Evolutionary conservation across 2,888 invertebrate species (phyloP).

Genomic region (Perizoma flavofasciatum): DNA sequence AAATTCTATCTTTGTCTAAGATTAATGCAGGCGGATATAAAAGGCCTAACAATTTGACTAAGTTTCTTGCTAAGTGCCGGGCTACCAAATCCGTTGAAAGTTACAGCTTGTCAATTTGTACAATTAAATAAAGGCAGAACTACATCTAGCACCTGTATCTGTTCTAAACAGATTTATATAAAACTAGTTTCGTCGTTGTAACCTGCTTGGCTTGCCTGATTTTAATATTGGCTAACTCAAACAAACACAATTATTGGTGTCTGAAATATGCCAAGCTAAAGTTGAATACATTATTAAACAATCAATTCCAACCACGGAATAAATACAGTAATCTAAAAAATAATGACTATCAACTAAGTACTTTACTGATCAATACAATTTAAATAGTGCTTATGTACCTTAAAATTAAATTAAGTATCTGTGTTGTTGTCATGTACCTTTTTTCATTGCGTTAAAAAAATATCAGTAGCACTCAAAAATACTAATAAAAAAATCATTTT

Average conservation of each 20-base stretch:
- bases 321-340: neutral
- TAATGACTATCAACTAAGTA: neutral
- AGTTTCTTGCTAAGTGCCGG: no score
- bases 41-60: no score
- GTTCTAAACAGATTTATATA: slow-evolving; percentile 25
- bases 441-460: no score
- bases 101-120: slow-evolving; percentile 13
- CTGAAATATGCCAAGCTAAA: neutral
- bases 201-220: neutral
- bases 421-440: no score
- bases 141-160: slow-evolving; percentile 22
- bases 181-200: slow-evolving; percentile 20
- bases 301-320: neutral
- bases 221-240: no score
- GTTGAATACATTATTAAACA: neutral
- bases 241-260: neutral
- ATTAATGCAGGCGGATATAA: no score
- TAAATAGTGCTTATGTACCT: no score
- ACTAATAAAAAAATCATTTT: no score
- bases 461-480: no score
- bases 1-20: no score
- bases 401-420: no score
- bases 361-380: no score
- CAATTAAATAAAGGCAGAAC: slow-evolving; percentile 13
- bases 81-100: neutral